Percentiles rank a stretch among this genome's conserved stretches.
phyloP scores from a whole-genome alignment of 2,113 vertebrate species.

The Pygathrix nemaeus region DNA sequence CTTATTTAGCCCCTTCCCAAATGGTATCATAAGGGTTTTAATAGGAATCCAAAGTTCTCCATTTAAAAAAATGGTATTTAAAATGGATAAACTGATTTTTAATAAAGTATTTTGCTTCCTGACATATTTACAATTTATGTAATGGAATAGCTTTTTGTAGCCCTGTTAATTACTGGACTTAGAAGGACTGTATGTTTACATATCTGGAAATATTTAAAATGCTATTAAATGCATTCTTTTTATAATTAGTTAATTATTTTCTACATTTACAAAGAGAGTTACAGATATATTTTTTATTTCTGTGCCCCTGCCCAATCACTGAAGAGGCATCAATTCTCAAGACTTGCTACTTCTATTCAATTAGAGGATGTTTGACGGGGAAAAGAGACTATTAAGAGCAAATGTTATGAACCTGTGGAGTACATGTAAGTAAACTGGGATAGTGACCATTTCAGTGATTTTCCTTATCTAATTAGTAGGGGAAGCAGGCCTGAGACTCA shows the following conservation, averaged over 20 bases:
- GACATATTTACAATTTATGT: not conserved
- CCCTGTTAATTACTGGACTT: not conserved
- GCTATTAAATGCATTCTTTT: not conserved
- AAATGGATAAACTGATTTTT: not conserved
- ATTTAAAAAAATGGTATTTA: not conserved
- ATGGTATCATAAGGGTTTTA: not conserved
- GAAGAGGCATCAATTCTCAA: not conserved
- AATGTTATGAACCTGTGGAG: not conserved
- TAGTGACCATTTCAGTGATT: not conserved
- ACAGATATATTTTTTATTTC: not conserved
- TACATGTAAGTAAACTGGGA: not conserved
- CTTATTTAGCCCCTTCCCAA: not conserved
- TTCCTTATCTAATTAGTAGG: not conserved
- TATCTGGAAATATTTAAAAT: slow-evolving; percentile 17
- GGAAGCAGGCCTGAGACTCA: not conserved
- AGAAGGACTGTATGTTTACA: not conserved
- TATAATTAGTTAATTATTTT: not conserved
- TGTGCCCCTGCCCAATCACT: not conserved
- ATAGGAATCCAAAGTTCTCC: not conserved
- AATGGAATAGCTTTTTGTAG: not conserved
- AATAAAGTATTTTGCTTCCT: not conserved
- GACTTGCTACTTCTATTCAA: not conserved
- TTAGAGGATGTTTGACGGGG: not conserved
- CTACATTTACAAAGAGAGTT: not conserved
- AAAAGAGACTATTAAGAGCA: not conserved